Conservation (phyloP, 2,797 vertebrate species). For the Phrynocephalus forsythii region DNA sequence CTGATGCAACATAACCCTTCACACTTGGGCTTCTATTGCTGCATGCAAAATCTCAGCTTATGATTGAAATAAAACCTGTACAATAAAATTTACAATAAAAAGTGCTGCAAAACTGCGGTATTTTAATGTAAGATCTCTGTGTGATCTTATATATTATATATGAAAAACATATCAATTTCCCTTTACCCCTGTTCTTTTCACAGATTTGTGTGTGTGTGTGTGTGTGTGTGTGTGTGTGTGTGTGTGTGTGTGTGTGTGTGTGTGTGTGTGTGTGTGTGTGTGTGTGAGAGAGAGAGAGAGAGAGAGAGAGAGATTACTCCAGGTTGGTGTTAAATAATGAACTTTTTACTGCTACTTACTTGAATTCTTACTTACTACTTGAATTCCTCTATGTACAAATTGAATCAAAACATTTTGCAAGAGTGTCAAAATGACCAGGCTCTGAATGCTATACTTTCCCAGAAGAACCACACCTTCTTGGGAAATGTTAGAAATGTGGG, state of each 20-base stretch:
- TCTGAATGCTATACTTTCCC: background rate
- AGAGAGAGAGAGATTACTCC: too few relatives aligned
- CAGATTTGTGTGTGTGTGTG: background rate
- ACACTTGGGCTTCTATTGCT: background rate
- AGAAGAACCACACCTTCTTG: conserved; percentile 3
- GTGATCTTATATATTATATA: background rate
- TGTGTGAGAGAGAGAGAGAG: too few relatives aligned
- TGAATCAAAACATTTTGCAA: background rate
- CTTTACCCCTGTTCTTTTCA: too few relatives aligned
- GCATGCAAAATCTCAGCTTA: background rate
- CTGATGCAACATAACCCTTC: background rate
- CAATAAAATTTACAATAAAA: background rate
- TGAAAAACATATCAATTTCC: background rate
- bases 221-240: background rate
- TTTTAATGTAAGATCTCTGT: background rate
- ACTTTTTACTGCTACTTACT: conserved; percentile 58
- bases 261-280: background rate
- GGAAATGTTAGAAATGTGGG: background rate
- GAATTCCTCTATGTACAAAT: conserved; percentile 20
- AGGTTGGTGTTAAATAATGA: background rate
- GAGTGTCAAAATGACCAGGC: conserved; percentile 1
- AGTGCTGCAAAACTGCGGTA: background rate
- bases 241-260: too few relatives aligned
- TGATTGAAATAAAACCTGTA: background rate
- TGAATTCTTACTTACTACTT: background rate